phyloP scores from a whole-genome alignment of 2,113 vertebrate genomes.

The Oryzias curvinotus region DNA sequence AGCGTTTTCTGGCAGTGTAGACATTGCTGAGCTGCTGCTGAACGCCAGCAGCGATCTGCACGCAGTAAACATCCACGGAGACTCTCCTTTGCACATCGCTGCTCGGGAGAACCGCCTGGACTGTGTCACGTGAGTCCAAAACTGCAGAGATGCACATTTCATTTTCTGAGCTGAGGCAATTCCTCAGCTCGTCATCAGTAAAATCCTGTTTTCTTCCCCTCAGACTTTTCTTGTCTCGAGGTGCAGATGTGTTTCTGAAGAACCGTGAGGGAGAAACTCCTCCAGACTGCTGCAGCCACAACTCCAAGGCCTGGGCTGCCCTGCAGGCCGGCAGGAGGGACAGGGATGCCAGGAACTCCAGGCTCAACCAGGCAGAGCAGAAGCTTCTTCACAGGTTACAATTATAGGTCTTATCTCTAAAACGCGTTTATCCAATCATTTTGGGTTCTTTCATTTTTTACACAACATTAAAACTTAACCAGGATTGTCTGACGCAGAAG shows the following conservation, averaged over 20 bases:
- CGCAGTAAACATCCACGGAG: slow-evolving; percentile 92
- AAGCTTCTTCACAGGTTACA: slow-evolving; percentile 84
- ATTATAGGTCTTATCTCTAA: background rate
- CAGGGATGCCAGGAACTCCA: slow-evolving; percentile 74
- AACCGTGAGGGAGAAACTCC: slow-evolving; percentile 97
- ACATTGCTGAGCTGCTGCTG: slow-evolving; percentile 91
- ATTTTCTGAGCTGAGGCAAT: rapidly evolving
- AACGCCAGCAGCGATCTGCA: slow-evolving; percentile 87
- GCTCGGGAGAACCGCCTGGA: slow-evolving; percentile 93
- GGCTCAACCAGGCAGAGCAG: slow-evolving; percentile 66
- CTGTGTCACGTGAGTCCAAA: slow-evolving; percentile 87
- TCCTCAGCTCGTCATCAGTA: background rate
- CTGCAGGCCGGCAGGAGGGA: slow-evolving; percentile 90
- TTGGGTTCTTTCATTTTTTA: no score
- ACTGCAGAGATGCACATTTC: background rate
- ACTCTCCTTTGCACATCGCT: slow-evolving; percentile 95
- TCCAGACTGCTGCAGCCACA: slow-evolving; percentile 91
- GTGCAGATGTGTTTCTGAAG: slow-evolving; percentile 89
- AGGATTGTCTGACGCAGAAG: no score
- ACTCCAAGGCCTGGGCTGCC: slow-evolving; percentile 88
- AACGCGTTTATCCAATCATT: background rate
- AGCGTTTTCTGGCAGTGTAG: slow-evolving; percentile 94
- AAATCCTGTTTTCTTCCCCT: slow-evolving; percentile 20
- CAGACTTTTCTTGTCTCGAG: slow-evolving; percentile 88
- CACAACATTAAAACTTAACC: no score